Conservation (phyloP, 1,140 invertebrate genomes). For the Aphaenogaster ashmeadi region DNA sequence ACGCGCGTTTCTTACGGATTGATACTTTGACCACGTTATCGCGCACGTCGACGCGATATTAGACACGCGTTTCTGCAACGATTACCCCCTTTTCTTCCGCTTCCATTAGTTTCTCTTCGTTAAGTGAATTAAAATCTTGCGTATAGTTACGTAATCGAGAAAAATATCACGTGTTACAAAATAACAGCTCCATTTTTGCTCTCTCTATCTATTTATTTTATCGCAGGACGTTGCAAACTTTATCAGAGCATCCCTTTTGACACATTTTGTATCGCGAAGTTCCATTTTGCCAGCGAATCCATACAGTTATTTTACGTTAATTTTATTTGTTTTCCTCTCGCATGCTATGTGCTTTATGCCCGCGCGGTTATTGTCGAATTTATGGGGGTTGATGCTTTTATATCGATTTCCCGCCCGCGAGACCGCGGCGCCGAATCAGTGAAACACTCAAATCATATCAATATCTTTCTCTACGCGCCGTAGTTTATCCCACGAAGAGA, state of each 20-base stretch:
- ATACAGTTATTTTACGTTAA: constrained; percentile 45
- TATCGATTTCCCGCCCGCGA: constrained; percentile 26
- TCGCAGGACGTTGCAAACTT: neutral
- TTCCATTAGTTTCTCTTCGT: too few species aligned
- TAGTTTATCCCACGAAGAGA: constrained; percentile 35
- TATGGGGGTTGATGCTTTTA: constrained; percentile 36
- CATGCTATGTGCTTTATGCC: constrained; percentile 34
- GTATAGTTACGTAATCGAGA: neutral
- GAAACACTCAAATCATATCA: constrained; percentile 55
- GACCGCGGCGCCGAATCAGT: constrained; percentile 20
- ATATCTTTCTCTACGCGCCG: constrained; percentile 39
- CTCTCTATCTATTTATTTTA: constrained; percentile 1
- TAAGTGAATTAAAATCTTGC: neutral
- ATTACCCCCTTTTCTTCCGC: neutral
- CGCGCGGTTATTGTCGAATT: constrained; percentile 30
- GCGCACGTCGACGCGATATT: constrained; percentile 23
- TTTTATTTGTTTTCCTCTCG: constrained; percentile 31
- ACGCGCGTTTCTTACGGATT: constrained; percentile 6
- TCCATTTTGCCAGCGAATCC: neutral
- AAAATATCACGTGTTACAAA: neutral
- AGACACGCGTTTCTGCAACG: neutral
- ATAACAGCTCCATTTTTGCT: neutral
- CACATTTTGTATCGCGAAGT: neutral
- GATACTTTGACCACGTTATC: constrained; percentile 1
- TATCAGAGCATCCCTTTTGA: neutral